Evolutionary conservation across 2,888 invertebrate genomes (phyloP), one percentile per base, ranked within the genome.

Genomic region (Drosophila siamana): DNA sequence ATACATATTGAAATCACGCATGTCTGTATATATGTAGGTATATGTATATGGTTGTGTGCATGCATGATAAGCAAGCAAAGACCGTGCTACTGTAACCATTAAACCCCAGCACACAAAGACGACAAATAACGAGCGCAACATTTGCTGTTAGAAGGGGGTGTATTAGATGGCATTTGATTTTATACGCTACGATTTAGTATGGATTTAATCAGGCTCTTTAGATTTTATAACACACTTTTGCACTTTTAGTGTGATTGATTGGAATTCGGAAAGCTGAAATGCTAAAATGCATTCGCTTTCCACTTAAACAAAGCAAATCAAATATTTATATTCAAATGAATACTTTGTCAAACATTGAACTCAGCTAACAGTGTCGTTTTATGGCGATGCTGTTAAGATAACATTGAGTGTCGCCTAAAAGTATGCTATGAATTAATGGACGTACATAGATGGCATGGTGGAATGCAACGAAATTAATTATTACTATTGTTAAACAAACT

Each of bases 231-330:
- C 70, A 48, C 71, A 76, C 68, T 87, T 74, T 43, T 67, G 68
- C 64, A 68, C 79, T 85, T 81, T 87, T 78, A 83, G 79, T 85
- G 79, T 76, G 88, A 87, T 83, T 86, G 82, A 87, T 86, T 82
- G 69, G 56, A 44, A 56, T 65, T 66, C 24, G 50, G 16, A 54
- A 33, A 55, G 47, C 22, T 52, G 24, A 47, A 43, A 61, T 51
- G 55, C 50, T 48, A 16, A 47, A 43, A 61, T 51, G 55, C 50
- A 71, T 26, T 56, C 43, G 50, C 64, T 33, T 43, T 46, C 55
- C 44, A 43, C 52, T 54, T 50, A 36, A 62, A 59, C 9, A 22
- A n/a, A 50, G 7, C 26, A 54, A 47, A 60, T 60, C 60, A 59
- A 71, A 60, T 36, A 41, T 43, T 55, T 57, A 52, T 26, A 59